These are phyloP conservation scores for Zaprionus gabonicus DNA, from an alignment of 1,140 invertebrate species.

Conservation along the genomic window DNA sequence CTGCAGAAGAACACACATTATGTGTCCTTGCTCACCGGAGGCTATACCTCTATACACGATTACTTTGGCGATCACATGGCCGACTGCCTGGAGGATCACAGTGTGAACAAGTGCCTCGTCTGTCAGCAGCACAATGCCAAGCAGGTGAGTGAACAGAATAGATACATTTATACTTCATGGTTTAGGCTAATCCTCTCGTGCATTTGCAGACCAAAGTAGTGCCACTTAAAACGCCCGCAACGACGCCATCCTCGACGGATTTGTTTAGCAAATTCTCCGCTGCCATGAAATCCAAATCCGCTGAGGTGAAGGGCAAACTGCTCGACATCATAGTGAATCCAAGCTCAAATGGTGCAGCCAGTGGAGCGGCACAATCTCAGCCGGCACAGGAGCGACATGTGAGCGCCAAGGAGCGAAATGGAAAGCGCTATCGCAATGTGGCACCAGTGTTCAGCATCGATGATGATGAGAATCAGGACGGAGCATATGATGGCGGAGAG, in stretches of 20 bases:
- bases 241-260: conserved; percentile 86
- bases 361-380: conserved; percentile 52
- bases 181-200: background rate
- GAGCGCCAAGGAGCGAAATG: conserved; percentile 90
- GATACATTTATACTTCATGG: background rate
- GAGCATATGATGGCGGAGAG: conserved; percentile 58
- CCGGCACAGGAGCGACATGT: conserved; percentile 90
- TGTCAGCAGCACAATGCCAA: conserved; percentile 86
- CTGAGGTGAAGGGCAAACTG: conserved; percentile 96
- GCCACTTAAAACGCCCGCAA: conserved; percentile 58
- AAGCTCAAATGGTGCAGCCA: conserved; percentile 78
- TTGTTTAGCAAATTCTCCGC: conserved; percentile 91
- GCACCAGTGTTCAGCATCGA: conserved; percentile 98
- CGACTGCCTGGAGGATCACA: conserved; percentile 93
- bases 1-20: conserved; percentile 96
- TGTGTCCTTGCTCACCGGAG: conserved; percentile 96
- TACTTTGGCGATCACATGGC: conserved; percentile 92
- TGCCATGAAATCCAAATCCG: conserved; percentile 94
- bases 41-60: conserved; percentile 95
- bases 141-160: conserved; percentile 40
- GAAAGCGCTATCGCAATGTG: conserved; percentile 95
- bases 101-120: conserved; percentile 91
- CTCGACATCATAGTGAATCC: conserved; percentile 97
- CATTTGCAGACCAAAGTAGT: conserved; percentile 47
- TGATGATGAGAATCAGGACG: conserved; percentile 94